phyloP scores from a whole-genome alignment of 2,888 invertebrate genomes.

The Eupithecia inturbata region DNA sequence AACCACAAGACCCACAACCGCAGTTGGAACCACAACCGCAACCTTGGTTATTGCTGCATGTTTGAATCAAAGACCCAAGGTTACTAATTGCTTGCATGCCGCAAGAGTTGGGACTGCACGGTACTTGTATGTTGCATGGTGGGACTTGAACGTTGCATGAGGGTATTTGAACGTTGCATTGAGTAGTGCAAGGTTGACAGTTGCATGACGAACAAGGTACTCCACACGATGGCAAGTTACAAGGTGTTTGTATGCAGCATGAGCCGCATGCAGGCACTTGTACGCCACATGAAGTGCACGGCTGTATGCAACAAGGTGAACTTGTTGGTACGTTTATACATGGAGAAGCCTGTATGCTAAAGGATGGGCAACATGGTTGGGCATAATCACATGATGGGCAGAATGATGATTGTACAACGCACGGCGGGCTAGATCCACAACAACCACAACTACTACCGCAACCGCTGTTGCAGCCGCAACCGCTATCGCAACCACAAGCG shows the following conservation, averaged over 20 bases:
- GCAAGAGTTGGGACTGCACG: constrained; percentile 7
- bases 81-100: constrained; percentile 16
- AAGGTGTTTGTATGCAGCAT: constrained; percentile 9
- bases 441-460: not conserved
- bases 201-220: constrained; percentile 2
- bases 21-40: constrained; percentile 7
- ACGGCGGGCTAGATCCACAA: not conserved
- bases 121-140: constrained; percentile 15
- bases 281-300: constrained; percentile 2
- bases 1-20: not conserved
- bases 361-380: not conserved
- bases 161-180: constrained; percentile 14
- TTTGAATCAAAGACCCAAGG: constrained; percentile 17
- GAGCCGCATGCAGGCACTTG: constrained; percentile 9
- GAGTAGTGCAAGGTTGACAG: constrained; percentile 2
- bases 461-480: not conserved
- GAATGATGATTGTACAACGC: not conserved
- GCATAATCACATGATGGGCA: not conserved
- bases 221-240: not conserved
- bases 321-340: constrained; percentile 6
- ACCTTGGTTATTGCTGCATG: constrained; percentile 7
- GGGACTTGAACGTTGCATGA: constrained; percentile 11
- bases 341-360: constrained; percentile 5
- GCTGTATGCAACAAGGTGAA: not conserved
- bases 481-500: not conserved